Evolutionary conservation across 2,888 invertebrate species (phyloP).

Genomic region (Oligia latruncula): DNA sequence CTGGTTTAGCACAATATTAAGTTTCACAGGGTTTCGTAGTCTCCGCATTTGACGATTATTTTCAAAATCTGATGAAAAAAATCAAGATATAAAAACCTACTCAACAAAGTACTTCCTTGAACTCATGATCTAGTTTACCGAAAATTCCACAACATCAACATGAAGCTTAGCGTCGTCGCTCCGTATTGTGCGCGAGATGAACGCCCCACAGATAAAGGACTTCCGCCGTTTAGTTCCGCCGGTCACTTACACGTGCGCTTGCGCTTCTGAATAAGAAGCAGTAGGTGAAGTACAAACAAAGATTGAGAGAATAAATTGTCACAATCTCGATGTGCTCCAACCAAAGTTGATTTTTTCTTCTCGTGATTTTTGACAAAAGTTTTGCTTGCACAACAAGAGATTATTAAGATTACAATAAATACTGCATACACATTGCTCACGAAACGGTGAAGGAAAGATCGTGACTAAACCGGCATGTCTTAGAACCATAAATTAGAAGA

Average conservation of each 20-base stretch:
- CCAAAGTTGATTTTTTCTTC: not conserved
- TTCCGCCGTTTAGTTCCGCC: slow-evolving; percentile 85
- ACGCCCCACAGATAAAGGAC: slow-evolving; percentile 84
- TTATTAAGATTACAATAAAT: too few species aligned
- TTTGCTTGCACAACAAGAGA: not conserved
- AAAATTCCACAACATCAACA: slow-evolving; percentile 35
- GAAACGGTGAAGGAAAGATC: too few species aligned
- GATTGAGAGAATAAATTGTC: not conserved
- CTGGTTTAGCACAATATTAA: not conserved
- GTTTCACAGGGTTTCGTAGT: not conserved
- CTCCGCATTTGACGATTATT: not conserved
- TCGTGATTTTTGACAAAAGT: not conserved
- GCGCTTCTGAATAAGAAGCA: slow-evolving; percentile 31
- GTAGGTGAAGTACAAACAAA: slow-evolving; percentile 35
- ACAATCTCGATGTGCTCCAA: too few species aligned
- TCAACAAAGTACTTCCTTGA: slow-evolving; percentile 9
- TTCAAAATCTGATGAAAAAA: not conserved
- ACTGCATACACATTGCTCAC: too few species aligned
- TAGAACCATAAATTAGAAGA: too few species aligned
- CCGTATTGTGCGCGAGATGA: slow-evolving; percentile 78
- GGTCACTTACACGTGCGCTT: slow-evolving; percentile 74
- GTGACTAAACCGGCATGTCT: too few species aligned
- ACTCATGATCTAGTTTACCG: slow-evolving; percentile 36
- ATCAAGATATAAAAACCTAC: not conserved
- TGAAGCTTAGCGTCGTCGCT: slow-evolving; percentile 33